Conservation (phyloP, 1,140 invertebrate species). For the Pseudomyrmex concolor region DNA sequence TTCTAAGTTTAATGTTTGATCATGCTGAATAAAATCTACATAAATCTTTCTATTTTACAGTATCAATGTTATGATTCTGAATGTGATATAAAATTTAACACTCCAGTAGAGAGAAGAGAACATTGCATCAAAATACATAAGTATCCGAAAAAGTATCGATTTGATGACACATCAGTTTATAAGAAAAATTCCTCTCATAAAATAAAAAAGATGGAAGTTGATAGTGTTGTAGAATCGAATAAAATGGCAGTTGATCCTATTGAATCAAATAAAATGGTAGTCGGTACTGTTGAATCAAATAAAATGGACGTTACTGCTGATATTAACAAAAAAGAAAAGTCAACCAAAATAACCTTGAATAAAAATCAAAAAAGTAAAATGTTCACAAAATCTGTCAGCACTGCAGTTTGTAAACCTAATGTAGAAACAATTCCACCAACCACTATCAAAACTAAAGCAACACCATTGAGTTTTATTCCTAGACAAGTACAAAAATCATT, state of each 20-base stretch:
- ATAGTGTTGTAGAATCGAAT: constrained; percentile 23
- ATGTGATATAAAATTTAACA: constrained; percentile 86
- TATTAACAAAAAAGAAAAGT: constrained; percentile 36
- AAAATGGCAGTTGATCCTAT: constrained; percentile 70
- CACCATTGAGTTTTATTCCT: constrained; percentile 78
- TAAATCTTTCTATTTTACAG: constrained; percentile 74
- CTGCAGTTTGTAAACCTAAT: background rate
- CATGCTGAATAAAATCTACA: too few species aligned
- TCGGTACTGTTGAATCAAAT: constrained; percentile 54
- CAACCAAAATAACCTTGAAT: constrained; percentile 58
- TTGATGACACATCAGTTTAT: constrained; percentile 78
- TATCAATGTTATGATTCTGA: constrained; percentile 88
- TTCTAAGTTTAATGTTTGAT: too few species aligned
- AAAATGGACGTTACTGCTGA: constrained; percentile 66
- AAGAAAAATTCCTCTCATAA: constrained; percentile 53
- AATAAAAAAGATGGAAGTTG: constrained; percentile 68
- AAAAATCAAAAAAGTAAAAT: constrained; percentile 77
- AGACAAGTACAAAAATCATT: constrained; percentile 80
- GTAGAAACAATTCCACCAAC: background rate
- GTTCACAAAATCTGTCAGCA: constrained; percentile 56
- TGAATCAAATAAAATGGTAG: constrained; percentile 65
- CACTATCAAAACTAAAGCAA: constrained; percentile 10
- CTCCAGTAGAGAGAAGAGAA: constrained; percentile 84
- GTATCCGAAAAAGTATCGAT: constrained; percentile 88
- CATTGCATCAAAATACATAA: constrained; percentile 88